Base-by-base conservation (phyloP, 1,140 invertebrate genomes). In the Pteromalus puparum region DNA sequence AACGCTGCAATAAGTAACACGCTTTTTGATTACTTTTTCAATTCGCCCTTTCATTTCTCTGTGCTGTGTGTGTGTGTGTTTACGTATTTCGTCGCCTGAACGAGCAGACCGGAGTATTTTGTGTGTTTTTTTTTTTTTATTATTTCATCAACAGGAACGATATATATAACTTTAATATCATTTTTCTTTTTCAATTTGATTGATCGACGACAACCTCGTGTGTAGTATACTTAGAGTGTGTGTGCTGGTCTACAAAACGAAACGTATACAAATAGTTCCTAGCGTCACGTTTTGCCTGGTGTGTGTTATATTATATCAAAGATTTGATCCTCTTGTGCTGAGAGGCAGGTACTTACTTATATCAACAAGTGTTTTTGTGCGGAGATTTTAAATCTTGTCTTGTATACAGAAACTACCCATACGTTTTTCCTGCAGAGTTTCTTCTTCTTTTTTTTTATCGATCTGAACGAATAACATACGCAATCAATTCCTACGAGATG, bases 331-430 rank as follows among this genome's bases (percentile, higher is more conserved):
- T 21, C 53, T 15, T 21, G 21, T 3, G 30, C 30, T 6, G 53
- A n/a, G 18, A 61, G 53, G 53, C 53, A 61, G 53, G 21, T 61
- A 61, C 21, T n/a, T 21, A 61, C 53, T 61, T 61, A 61, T 61
- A 61, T 61, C 53, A 61, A 61, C 53, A 61, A 61, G 53, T 61
- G 53, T 61, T n/a, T 61, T 61, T 61, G 53, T 61, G 53, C 53
- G 53, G 21, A 61, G 53, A 61, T 5, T 61, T 61, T 61, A 0
- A 61, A n/a, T 1, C 48, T 18, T 53, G 48, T 18, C 15, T 53
- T 5, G 30, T 18, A 53, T 53, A 1, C 18, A 53, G 48, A 53
- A 53, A 53, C 48, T 21, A 21, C 18, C 5, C 1, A 3, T 53
- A 53, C 18, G 18, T 53, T 53, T 46, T n/a, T n/a, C n/a, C n/a